Base-by-base conservation (phyloP, 2,888 invertebrate genomes). In the Tenthredo distinguenda region DNA sequence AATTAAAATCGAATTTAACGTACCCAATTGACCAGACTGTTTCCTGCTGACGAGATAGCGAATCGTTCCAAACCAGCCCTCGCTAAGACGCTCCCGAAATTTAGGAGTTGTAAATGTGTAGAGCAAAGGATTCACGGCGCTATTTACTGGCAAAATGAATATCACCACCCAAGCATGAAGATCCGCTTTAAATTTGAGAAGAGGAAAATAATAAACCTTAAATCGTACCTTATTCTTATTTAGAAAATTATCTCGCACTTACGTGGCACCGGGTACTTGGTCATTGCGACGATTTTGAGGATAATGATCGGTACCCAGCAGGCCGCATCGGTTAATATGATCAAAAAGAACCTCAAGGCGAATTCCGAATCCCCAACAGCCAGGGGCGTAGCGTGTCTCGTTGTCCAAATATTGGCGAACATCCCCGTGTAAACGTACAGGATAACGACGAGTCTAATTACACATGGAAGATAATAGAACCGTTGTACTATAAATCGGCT, bases 291-390 rank as follows among this genome's bases (percentile, higher is more conserved):
- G 76, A 96, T 94, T 92, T 97, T 97, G 85, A 96, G 94, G 40
- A 94, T 90, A 58, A 96, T 96, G 82, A 96, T 96, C 9, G 96
- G 96, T 18, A 95, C 94, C 96, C 96, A 96, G 90, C 96, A 97
- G 84, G 95, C 91, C n/a, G 95, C 95, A 90, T 97, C 96, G 0
- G 96, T 96, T 40, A 96, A 90, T 0, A 97, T 96, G 87, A 97
- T 96, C 89, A 96, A 95, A 90, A 96, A 96, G 91, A 96, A 96
- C 87, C 96, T 93, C 34, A 96, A 93, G 0, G 96, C 96, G 90
- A 97, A 95, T 88, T 96, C 95, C 86, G 95, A 95, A 88, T 96
- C 96, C 40, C 95, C 94, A 55, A 95, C 92, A 21, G 95, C 94
- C 47, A 95, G 90, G 1, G 96, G 94, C 12, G 96, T 95, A 9